Evolutionary conservation across 2,797 vertebrate genomes (phyloP), one percentile per base, ranked within the genome.

Genomic region (Danio albolineatus): DNA sequence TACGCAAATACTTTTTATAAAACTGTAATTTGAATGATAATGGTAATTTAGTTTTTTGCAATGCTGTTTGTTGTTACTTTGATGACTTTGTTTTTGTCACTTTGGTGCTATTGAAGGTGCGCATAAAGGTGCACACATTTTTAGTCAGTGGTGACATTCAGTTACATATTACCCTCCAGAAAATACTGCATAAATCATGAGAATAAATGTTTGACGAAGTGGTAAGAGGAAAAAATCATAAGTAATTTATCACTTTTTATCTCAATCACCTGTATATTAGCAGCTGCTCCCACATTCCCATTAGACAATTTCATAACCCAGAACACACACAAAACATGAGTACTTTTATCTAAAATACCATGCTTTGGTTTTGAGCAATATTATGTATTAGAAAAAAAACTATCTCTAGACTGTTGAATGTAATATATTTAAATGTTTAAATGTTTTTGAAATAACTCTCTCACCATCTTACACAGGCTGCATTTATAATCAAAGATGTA

Each of bases 191-290:
- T 56, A 71, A 71, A 54, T 43, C 10, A 56, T 19, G 38, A 71
- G 17, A 41, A 71, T 71, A 43, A 71, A 17, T 39, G 2, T 16
- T 51, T 53, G 66, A 46, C 13, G 38, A 28, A 28, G 28, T 28
- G 46, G 28, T 38, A 14, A 17, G 10, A 56, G 38, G 48, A 48
- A 53, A 71, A 17, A 71, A 0, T 56, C n/a, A 71, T 56, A 7
- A 71, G 69, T 54, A 71, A 71, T 71, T 56, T 41, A 71, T 71
- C 51, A 43, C 17, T 17, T 41, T 19, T 14, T 62, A 44, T 65
- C 43, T 21, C 3, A 10, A 67, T 44, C 16, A 13, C 2, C 28
- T 38, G 14, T 16, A 60, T 36, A 38, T 7, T 16, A 36, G 13
- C 28, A 14, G 57, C 57, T 38, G 21, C 14, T 16, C 28, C 6